Base-by-base conservation (phyloP, 2,797 vertebrate genomes). In the Argentina silus region DNA sequence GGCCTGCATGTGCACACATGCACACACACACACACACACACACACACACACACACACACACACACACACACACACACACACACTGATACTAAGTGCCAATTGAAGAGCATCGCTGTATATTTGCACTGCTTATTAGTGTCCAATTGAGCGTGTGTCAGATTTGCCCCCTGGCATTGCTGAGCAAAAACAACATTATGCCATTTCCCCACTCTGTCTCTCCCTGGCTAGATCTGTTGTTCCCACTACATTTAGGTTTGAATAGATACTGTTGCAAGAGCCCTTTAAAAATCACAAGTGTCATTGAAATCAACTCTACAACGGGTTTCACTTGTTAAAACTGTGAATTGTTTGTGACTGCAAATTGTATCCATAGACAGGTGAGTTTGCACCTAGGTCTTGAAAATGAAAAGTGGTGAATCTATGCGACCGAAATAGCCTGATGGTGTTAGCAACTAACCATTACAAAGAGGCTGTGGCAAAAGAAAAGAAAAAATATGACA, bases 71-170 rank as follows among this genome's bases (percentile, higher is more conserved):
- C 75, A 64, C 55, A 61, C 36, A 63, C 67, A 67, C 69, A 72
- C 71, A 69, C 76, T 75, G 82, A 85, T 83, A 78, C 78, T 86
- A 84, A 87, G 82, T 86, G 85, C 82, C 84, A 85, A 81, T 81
- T 85, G 88, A 86, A 77, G 70, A 75, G 81, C 87, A 73, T 72
- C 65, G 70, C 87, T 86, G 83, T 90, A 85, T 88, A 87, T 91
- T 87, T 88, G 87, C 80, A 74, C 85, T 87, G 85, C 89, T 91
- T 92, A 93, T 92, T 93, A 91, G 87, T 80, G 83, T 89, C 92
- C 88, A 92, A 89, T 91, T 90, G 91, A 91, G 90, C 90, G 84
- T 90, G 84, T 90, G 88, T 92, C 85, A 89, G 85, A 88, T 79
- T 71, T 56, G 76, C 81, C 87, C 86, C 76, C 17, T 19, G 70